Conservation (phyloP, 2,888 invertebrate genomes). For the Apamea epomidion region DNA sequence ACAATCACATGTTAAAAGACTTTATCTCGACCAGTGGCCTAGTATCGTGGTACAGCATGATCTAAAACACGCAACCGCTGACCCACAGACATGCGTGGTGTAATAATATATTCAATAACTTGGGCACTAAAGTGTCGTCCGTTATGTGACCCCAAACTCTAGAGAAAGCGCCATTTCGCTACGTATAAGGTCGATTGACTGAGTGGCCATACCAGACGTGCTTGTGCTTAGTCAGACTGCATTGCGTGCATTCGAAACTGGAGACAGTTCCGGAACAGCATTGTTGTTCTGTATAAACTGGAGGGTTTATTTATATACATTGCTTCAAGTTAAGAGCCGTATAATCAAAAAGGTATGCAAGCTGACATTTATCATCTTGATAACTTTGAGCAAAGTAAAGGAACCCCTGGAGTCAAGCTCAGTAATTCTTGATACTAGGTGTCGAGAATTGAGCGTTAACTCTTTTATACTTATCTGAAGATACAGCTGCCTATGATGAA, state of each 20-base stretch:
- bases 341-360: neutral
- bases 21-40: slow-evolving; percentile 16
- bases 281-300: neutral
- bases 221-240: neutral
- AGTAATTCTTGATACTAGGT: too few relatives aligned
- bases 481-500: neutral
- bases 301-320: neutral
- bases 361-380: neutral
- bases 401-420: neutral
- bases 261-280: neutral
- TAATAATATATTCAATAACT: slow-evolving; percentile 65
- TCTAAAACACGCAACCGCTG: slow-evolving; percentile 62
- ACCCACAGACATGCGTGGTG: slow-evolving; percentile 53
- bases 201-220: slow-evolving; percentile 40
- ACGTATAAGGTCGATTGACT: slow-evolving; percentile 65
- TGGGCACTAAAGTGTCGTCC: slow-evolving; percentile 66
- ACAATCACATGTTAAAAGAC: neutral
- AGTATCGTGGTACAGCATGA: slow-evolving; percentile 22
- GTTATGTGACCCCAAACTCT: slow-evolving; percentile 79
- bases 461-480: neutral
- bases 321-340: neutral
- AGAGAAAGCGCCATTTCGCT: slow-evolving; percentile 77
- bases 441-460: neutral
- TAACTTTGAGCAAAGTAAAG: neutral
- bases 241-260: slow-evolving; percentile 7